phyloP scores from a whole-genome alignment of 2,888 invertebrate genomes.

The Acanthacorydalis orientalis region DNA sequence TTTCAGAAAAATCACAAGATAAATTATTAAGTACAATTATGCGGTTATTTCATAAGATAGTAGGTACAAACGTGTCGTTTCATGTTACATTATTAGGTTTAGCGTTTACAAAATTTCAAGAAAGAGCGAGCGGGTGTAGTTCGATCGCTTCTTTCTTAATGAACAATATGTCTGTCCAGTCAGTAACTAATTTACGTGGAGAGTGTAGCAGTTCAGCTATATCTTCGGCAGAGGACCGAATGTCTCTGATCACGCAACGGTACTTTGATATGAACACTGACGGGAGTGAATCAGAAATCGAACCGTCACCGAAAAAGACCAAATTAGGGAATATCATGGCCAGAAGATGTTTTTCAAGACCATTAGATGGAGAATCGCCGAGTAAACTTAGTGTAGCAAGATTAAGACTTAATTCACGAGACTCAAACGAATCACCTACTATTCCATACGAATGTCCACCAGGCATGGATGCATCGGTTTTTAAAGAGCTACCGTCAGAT shows the following conservation, averaged over 20 bases:
- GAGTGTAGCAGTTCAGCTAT: not conserved
- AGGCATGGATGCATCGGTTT: constrained; percentile 48
- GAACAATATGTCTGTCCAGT: constrained; percentile 64
- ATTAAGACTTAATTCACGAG: constrained; percentile 44
- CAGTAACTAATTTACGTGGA: constrained; percentile 46
- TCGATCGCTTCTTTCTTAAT: constrained; percentile 60
- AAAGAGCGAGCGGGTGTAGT: constrained; percentile 46
- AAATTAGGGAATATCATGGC: constrained; percentile 30
- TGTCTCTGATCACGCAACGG: constrained; percentile 7
- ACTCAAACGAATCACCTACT: constrained; percentile 15
- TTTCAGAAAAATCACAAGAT: constrained; percentile 36
- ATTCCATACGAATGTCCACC: constrained; percentile 33
- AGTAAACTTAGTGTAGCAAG: constrained; percentile 52
- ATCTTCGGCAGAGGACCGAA: constrained; percentile 11
- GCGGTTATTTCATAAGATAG: constrained; percentile 57
- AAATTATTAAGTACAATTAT: constrained; percentile 53
- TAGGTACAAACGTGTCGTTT: constrained; percentile 55
- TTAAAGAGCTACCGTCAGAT: constrained; percentile 51
- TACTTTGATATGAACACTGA: constrained; percentile 36
- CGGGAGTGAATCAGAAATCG: constrained; percentile 48
- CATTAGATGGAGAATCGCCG: constrained; percentile 41
- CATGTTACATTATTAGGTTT: constrained; percentile 66
- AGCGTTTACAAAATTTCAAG: constrained; percentile 67
- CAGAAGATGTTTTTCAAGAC: constrained; percentile 24
- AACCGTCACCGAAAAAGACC: constrained; percentile 61